Conservation (phyloP, 2,888 invertebrate species). For the Perizoma flavofasciatum region DNA sequence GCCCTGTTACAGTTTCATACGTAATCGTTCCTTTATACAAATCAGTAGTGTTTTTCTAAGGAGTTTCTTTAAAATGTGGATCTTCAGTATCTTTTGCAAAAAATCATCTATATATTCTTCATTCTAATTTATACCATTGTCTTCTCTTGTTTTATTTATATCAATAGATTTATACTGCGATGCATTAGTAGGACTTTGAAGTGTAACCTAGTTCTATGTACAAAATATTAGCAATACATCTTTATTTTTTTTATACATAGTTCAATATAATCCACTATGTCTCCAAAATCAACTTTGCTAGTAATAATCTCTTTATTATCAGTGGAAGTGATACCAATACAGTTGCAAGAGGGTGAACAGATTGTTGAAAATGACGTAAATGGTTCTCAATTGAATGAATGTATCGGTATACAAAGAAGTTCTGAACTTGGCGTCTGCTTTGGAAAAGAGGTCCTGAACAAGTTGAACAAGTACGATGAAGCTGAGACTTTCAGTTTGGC, state of each 20-base stretch:
- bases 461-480: conserved; percentile 86
- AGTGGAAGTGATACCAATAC: conserved; percentile 66
- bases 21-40: conserved; percentile 60
- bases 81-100: neutral
- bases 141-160: no score
- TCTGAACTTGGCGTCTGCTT: conserved; percentile 85
- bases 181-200: no score
- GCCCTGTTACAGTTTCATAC: conserved; percentile 65
- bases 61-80: neutral
- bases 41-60: conserved; percentile 49
- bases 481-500: conserved; percentile 87
- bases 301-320: conserved; percentile 41
- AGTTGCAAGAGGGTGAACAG: conserved; percentile 71
- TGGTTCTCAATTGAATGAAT: conserved; percentile 67
- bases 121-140: neutral
- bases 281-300: conserved; percentile 21
- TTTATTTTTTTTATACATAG: no score
- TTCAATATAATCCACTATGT: conserved; percentile 36
- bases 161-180: no score
- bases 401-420: conserved; percentile 65
- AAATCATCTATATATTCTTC: neutral
- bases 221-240: no score
- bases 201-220: no score
- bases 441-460: conserved; percentile 87
- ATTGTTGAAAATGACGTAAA: conserved; percentile 60